Percentiles rank a stretch among this genome's conserved stretches.
These are phyloP conservation scores for Tokudaia muenninki DNA, from an alignment of 2,797 vertebrate species.

Conservation along the genomic window DNA sequence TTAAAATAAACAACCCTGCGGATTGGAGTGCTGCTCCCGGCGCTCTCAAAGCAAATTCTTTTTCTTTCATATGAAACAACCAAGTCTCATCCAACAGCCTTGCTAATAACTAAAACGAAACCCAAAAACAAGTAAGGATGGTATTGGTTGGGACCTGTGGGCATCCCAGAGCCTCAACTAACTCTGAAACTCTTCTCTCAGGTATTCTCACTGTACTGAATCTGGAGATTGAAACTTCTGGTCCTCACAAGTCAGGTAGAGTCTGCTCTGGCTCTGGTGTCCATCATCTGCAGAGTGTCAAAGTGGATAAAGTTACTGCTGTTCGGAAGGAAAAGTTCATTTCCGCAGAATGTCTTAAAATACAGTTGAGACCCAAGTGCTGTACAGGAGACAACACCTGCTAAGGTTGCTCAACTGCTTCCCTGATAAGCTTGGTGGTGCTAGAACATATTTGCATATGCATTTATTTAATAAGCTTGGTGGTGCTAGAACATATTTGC, in stretches of 20 bases:
- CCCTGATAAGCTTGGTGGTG: constrained; percentile 53
- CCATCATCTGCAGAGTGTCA: constrained; percentile 86
- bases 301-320: constrained; percentile 86
- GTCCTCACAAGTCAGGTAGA: constrained; percentile 90
- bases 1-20: not conserved
- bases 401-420: constrained; percentile 74
- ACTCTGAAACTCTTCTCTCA: constrained; percentile 84
- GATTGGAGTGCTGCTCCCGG: constrained; percentile 69
- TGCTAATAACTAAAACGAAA: constrained; percentile 51
- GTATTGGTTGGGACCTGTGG: constrained; percentile 67
- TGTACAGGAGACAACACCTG: constrained; percentile 77
- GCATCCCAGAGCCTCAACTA: constrained; percentile 66
- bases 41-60: constrained; percentile 58
- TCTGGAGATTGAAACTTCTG: constrained; percentile 92
- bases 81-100: constrained; percentile 56
- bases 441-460: not conserved
- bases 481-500: not conserved
- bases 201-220: constrained; percentile 80
- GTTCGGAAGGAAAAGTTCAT: constrained; percentile 26
- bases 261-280: not conserved
- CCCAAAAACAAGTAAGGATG: constrained; percentile 65
- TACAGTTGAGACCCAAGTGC: constrained; percentile 78
- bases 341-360: constrained; percentile 84
- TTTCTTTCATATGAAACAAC: constrained; percentile 72
- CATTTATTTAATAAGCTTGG: constrained; percentile 51